Percentiles rank a stretch among this genome's conserved stretches.
Conservation (phyloP, 2,888 invertebrate species). For the Timema cristinae region DNA sequence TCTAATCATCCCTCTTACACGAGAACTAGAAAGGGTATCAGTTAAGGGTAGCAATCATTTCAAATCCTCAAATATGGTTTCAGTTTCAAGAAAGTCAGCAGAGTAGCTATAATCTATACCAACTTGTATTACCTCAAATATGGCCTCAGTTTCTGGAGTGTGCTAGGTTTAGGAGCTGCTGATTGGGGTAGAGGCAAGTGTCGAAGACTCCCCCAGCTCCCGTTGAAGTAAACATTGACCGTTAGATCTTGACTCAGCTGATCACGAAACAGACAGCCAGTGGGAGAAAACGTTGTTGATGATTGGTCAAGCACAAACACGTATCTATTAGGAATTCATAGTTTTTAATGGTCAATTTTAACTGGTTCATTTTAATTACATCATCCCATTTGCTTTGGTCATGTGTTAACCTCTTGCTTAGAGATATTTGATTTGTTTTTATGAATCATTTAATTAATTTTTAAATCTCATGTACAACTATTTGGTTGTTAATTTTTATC, state of each 20-base stretch:
- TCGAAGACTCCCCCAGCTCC: slow-evolving; percentile 25
- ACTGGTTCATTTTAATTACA: no score
- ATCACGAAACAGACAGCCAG: slow-evolving; percentile 32
- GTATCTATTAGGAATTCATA: slow-evolving; percentile 35
- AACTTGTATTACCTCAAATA: neutral
- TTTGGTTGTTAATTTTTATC: no score
- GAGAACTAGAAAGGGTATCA: no score
- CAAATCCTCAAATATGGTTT: no score
- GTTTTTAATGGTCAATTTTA: no score
- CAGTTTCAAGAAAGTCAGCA: neutral
- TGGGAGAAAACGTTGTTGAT: slow-evolving; percentile 25
- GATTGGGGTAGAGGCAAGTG: neutral
- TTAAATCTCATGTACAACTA: no score
- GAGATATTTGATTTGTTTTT: no score
- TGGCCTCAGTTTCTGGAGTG: neutral
- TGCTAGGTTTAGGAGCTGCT: neutral
- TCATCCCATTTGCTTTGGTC: no score
- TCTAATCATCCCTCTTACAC: no score
- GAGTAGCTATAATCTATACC: neutral
- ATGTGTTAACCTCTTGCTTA: no score
- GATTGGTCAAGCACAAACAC: slow-evolving; percentile 28
- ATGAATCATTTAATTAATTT: no score
- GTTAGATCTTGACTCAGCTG: slow-evolving; percentile 24
- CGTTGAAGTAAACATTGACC: slow-evolving; percentile 21
- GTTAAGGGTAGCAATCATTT: no score